Percentiles rank a stretch among this genome's conserved stretches.
Conservation (phyloP, 2,888 invertebrate species). For the Fissipunctia ypsillon region DNA sequence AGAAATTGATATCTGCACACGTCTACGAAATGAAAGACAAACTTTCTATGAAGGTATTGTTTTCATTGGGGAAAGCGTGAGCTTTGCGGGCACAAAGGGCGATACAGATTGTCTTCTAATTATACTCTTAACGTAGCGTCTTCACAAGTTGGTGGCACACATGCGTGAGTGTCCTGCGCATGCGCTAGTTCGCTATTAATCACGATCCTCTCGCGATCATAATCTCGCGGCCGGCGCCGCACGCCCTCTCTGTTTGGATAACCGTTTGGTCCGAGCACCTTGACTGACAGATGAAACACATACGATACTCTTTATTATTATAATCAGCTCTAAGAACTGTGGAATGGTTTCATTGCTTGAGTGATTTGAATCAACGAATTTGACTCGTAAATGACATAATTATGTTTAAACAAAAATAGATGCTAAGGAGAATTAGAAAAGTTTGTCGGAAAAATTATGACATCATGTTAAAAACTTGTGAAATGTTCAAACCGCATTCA, state of each 20-base stretch:
- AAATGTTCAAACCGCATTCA: slow-evolving; percentile 13
- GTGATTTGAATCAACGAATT: slow-evolving; percentile 35
- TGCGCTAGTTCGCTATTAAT: slow-evolving; percentile 85
- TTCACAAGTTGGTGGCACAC: slow-evolving; percentile 50
- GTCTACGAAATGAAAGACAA: background rate
- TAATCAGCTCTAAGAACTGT: slow-evolving; percentile 44
- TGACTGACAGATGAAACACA: slow-evolving; percentile 68
- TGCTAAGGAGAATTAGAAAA: background rate
- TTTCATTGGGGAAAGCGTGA: slow-evolving; percentile 2
- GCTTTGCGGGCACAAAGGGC: slow-evolving; percentile 26
- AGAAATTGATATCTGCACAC: background rate
- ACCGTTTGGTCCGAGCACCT: slow-evolving; percentile 83
- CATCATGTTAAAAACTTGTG: background rate
- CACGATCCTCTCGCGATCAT: slow-evolving; percentile 86
- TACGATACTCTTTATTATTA: slow-evolving; percentile 54
- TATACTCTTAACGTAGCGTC: slow-evolving; percentile 45
- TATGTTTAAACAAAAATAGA: background rate
- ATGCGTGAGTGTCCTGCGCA: slow-evolving; percentile 64
- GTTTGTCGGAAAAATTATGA: background rate
- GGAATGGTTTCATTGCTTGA: slow-evolving; percentile 8
- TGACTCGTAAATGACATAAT: slow-evolving; percentile 23
- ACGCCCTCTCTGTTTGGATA: slow-evolving; percentile 85
- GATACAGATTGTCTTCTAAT: slow-evolving; percentile 47
- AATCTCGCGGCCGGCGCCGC: slow-evolving; percentile 85
- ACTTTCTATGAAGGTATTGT: background rate